A percentile compares a stretch with the other conserved stretches of the same genome.
phyloP scores from a whole-genome alignment of 2,113 vertebrate genomes.

The Nettapus auritus region DNA sequence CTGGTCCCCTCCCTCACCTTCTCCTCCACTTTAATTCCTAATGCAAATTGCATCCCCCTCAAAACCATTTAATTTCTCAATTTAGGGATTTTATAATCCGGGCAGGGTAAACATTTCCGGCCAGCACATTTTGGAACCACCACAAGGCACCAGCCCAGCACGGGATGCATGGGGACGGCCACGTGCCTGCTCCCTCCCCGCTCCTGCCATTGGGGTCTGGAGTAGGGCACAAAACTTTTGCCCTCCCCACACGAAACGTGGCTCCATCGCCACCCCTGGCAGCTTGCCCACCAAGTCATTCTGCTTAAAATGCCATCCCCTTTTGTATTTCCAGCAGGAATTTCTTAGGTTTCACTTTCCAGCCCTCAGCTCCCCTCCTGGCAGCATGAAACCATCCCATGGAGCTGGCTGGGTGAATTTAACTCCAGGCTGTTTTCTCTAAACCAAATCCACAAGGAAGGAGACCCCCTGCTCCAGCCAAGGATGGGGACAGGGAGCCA shows the following conservation, averaged over 20 bases:
- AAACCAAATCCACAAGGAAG: neutral
- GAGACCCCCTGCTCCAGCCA: neutral
- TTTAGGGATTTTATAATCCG: slow-evolving; percentile 5
- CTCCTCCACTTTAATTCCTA: slow-evolving; percentile 36
- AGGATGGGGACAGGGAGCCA: too few species aligned
- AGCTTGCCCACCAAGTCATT: neutral
- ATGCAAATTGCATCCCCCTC: slow-evolving; percentile 50
- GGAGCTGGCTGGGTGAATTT: neutral
- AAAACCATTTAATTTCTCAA: slow-evolving; percentile 51
- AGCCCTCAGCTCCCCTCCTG: neutral
- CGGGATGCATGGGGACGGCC: fast-evolving
- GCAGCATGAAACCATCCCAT: neutral
- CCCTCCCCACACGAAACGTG: neutral
- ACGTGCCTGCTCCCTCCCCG: fast-evolving
- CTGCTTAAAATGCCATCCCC: neutral
- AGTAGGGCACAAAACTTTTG: neutral
- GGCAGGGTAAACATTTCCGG: neutral
- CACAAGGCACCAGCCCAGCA: neutral
- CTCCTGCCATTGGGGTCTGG: fast-evolving
- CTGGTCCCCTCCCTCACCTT: neutral
- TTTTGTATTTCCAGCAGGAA: neutral
- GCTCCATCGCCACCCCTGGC: neutral
- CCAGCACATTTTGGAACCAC: slow-evolving; percentile 1
- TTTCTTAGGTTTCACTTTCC: neutral
- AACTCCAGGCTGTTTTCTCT: neutral